Percentiles rank a stretch among this genome's conserved stretches.
Conservation (phyloP, 2,113 vertebrate species). For the Alethe castanea region DNA sequence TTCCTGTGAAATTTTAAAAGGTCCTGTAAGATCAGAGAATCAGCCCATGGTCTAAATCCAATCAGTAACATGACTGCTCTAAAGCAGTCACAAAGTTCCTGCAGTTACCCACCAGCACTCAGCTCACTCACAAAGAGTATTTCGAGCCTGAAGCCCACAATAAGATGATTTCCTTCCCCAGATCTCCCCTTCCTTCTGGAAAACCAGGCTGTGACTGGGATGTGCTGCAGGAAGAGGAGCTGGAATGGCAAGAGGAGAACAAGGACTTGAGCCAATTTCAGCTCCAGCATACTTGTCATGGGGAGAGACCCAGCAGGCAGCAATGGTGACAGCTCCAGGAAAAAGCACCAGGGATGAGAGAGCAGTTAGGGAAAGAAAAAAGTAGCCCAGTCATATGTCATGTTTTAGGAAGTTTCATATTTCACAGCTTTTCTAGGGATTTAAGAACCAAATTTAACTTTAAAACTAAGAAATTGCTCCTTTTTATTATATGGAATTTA, state of each 20-base stretch:
- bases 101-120: background rate
- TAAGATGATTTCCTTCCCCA: background rate
- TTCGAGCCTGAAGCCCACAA: background rate
- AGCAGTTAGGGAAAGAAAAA: background rate
- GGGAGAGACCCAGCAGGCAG: background rate
- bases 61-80: background rate
- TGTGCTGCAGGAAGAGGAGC: background rate
- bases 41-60: background rate
- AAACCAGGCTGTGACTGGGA: background rate
- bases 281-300: background rate
- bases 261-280: background rate
- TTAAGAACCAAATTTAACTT: background rate
- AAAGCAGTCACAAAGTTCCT: background rate
- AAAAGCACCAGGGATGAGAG: background rate
- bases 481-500: background rate
- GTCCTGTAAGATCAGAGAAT: background rate
- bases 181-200: background rate
- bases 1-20: background rate
- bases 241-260: background rate
- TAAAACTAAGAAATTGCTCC: background rate
- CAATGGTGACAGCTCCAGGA: background rate
- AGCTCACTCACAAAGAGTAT: background rate
- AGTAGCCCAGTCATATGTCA: background rate
- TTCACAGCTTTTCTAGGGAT: background rate
- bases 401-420: background rate